Percentiles rank a stretch among this genome's conserved stretches.
phyloP scores from a whole-genome alignment of 1,140 invertebrate genomes.

The Stegodyphus dumicola region DNA sequence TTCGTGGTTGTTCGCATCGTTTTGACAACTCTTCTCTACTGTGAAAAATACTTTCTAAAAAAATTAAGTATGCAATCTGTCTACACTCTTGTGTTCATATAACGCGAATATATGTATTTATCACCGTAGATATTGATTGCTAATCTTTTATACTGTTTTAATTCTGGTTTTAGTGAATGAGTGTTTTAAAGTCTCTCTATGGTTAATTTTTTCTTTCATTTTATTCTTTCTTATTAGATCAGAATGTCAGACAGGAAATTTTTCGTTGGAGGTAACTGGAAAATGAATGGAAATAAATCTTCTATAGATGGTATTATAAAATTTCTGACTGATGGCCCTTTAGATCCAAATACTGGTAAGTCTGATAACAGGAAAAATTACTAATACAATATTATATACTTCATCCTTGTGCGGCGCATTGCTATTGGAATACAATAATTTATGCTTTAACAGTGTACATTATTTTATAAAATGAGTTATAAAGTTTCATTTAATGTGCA shows the following conservation, averaged over 20 bases:
- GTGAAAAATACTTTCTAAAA: too few species aligned
- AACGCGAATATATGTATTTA: too few species aligned
- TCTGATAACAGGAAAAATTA: background rate
- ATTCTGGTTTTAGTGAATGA: background rate
- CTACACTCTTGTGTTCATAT: too few species aligned
- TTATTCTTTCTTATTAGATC: constrained; percentile 3
- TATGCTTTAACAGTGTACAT: too few species aligned
- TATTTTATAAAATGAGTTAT: too few species aligned
- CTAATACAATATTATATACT: too few species aligned
- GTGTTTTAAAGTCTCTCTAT: background rate
- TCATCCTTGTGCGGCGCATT: too few species aligned
- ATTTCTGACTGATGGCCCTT: constrained; percentile 77
- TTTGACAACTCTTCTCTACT: background rate
- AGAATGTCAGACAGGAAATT: constrained; percentile 79
- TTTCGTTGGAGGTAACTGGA: constrained; percentile 99
- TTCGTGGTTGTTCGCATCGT: background rate
- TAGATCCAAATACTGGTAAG: constrained; percentile 84
- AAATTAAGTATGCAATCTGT: too few species aligned
- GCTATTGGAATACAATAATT: too few species aligned
- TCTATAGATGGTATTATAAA: constrained; percentile 86
- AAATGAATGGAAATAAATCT: constrained; percentile 76
- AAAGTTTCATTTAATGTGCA: too few species aligned
- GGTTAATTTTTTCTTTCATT: background rate
- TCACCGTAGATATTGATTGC: too few species aligned
- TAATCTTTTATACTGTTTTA: too few species aligned